phyloP scores from a whole-genome alignment of 2,888 invertebrate genomes.

The Asteroscopus sphinx region DNA sequence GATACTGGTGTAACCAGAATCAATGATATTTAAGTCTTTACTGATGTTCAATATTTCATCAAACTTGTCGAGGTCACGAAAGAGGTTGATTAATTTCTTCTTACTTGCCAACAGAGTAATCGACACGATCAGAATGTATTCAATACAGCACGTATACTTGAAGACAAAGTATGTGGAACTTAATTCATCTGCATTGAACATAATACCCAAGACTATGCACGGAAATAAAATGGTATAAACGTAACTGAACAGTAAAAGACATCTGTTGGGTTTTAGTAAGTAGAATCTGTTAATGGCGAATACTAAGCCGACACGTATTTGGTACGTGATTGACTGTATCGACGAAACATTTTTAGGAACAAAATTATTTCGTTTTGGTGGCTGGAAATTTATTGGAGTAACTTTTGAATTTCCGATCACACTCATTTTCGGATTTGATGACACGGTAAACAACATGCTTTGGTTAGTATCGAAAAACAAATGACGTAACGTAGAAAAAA shows the following conservation, averaged over 20 bases:
- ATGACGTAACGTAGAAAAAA: conserved; percentile 14
- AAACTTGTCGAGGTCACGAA: conserved; percentile 66
- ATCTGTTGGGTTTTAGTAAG: conserved; percentile 59
- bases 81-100: conserved; percentile 61
- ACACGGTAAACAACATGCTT: conserved; percentile 41
- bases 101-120: conserved; percentile 62
- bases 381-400: conserved; percentile 48
- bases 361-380: conserved; percentile 56
- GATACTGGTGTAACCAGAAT: conserved; percentile 48
- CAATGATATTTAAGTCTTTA: conserved; percentile 58
- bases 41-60: conserved; percentile 71
- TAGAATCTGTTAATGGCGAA: conserved; percentile 68
- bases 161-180: conserved; percentile 62
- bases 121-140: conserved; percentile 65
- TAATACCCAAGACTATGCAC: conserved; percentile 39
- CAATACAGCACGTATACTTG: conserved; percentile 60
- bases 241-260: conserved; percentile 48
- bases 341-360: conserved; percentile 36
- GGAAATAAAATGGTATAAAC: conserved; percentile 50
- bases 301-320: conserved; percentile 57
- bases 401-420: conserved; percentile 63
- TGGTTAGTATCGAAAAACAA: conserved; percentile 2
- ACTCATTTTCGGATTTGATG: conserved; percentile 45
- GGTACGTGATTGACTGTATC: conserved; percentile 56
- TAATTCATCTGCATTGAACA: conserved; percentile 32